These are phyloP conservation scores for Aphidoletes aphidimyza DNA, from an alignment of 2,888 invertebrate species.

Conservation along the genomic window DNA sequence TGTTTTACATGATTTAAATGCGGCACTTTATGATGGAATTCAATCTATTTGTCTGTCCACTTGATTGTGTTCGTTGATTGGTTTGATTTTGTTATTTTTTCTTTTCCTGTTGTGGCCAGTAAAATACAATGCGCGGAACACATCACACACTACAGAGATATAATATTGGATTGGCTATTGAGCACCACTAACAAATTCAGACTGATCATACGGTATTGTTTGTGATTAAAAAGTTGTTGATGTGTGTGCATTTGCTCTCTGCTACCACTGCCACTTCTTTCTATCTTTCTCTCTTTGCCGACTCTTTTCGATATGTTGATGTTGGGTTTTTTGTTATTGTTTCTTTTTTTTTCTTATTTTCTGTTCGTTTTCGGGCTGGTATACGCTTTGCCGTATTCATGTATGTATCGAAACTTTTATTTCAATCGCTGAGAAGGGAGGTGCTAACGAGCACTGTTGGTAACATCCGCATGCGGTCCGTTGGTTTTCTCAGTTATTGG, in stretches of 20 bases:
- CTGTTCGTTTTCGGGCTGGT: too few species aligned
- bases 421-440: too few species aligned
- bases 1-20: neutral
- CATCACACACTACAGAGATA: constrained; percentile 1
- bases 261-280: too few species aligned
- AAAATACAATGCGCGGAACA: neutral
- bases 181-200: neutral
- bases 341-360: too few species aligned
- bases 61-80: neutral
- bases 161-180: constrained; percentile 6
- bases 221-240: neutral
- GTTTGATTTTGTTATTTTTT: neutral
- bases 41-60: neutral
- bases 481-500: too few species aligned
- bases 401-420: neutral
- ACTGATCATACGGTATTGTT: neutral
- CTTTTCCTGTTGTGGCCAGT: constrained; percentile 10
- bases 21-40: neutral
- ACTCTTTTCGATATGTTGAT: too few species aligned
- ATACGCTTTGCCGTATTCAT: too few species aligned
- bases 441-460: too few species aligned
- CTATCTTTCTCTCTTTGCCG: too few species aligned
- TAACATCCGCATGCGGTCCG: too few species aligned
- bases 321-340: neutral
- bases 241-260: neutral